Conservation (phyloP, 2,888 invertebrate species). For the Tinea trinotella region DNA sequence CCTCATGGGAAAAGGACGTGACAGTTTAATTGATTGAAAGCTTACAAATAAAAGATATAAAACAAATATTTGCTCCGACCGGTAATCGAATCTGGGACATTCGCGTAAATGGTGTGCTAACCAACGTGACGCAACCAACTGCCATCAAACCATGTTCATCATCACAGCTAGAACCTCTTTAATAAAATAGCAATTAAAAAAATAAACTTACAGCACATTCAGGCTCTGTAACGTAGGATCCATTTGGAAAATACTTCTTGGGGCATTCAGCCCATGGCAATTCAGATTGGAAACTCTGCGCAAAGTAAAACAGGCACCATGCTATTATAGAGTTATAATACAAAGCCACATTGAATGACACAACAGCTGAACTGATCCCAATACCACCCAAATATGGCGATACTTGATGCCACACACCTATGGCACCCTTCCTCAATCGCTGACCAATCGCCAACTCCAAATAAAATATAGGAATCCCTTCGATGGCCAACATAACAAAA, state of each 20-base stretch:
- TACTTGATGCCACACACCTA: slow-evolving; percentile 96
- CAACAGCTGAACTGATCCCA: slow-evolving; percentile 94
- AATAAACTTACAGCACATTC: slow-evolving; percentile 81
- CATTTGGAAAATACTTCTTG: slow-evolving; percentile 83
- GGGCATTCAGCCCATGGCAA: slow-evolving; percentile 95
- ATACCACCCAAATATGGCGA: slow-evolving; percentile 91
- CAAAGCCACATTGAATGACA: slow-evolving; percentile 95
- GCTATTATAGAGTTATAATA: slow-evolving; percentile 99
- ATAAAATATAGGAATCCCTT: slow-evolving; percentile 97
- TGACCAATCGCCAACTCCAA: slow-evolving; percentile 96
- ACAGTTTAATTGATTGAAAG: no score
- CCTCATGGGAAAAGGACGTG: no score
- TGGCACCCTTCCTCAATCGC: slow-evolving; percentile 91
- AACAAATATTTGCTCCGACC: no score
- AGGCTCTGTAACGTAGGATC: slow-evolving; percentile 83
- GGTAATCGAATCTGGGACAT: no score
- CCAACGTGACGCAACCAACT: no score
- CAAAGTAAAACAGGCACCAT: slow-evolving; percentile 96
- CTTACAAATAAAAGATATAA: no score
- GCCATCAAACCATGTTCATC: no score
- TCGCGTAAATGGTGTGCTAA: no score
- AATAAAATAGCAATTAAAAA: neutral
- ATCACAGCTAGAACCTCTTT: no score
- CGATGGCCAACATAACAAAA: slow-evolving; percentile 93
- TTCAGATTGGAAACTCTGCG: slow-evolving; percentile 92